Base-by-base conservation (phyloP, 1,140 invertebrate genomes). In the Drosophila tani region DNA sequence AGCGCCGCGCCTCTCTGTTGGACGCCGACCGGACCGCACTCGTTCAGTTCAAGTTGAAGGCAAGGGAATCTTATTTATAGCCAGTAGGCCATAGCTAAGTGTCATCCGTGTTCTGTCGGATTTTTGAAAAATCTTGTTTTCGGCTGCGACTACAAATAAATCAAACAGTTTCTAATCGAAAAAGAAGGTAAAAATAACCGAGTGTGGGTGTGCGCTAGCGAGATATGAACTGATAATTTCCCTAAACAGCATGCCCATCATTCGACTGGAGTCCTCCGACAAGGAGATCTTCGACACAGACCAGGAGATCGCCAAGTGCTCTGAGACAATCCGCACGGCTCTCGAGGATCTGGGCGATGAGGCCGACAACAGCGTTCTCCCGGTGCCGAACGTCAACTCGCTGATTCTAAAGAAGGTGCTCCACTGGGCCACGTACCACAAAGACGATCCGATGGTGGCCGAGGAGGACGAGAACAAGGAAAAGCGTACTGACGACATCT, bases 401-500 rank as follows among this genome's bases (percentile, higher is more conserved):
- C 97, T 98, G n/a, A 99, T 99, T 88, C 93, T 99, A 2, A 97
- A 97, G 73, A 99, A 99, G 94, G 99, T 99, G 0, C 97, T 99
- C 75, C 97, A 98, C 74, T 99, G 98, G 98, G 98, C 97, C 5
- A 98, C 96, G 2, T 98, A 97, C 90, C 97, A 98, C 90, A 87
- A 87, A 51, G 98, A 99, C 92, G 99, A 99, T 93, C 97, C 98
- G 63, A 96, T 97, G 79, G 97, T 98, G 77, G 95, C 96, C 0
- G 98, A 99, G 93, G 99, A 99, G 93, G 98, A 99, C 92, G 99
- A 99, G 92, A 99, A 98, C 91, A 99, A 99, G 93, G 99, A 99
- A 91, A 99, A 99, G 83, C 94, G 99, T 15, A 99, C 99, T 3
- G 99, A 99, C 93, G 99, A 99, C 91, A 99, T 99, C 71, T 98